Base-by-base conservation (phyloP, 2,113 vertebrate species). In the Osmerus eperlanus region DNA sequence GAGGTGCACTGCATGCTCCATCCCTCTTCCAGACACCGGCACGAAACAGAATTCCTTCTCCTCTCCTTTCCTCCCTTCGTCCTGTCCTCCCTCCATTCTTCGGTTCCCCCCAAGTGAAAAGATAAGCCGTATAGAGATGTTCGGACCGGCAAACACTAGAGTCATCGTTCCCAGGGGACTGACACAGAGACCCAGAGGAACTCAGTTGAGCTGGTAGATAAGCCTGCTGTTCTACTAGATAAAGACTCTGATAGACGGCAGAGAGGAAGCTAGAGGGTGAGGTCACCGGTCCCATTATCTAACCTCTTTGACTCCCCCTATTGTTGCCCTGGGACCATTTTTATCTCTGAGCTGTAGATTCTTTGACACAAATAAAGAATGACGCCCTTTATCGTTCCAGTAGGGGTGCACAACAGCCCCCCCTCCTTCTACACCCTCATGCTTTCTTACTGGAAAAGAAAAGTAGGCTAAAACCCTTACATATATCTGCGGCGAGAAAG, bases 201-300 rank as follows among this genome's bases (percentile, higher is more conserved):
- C 67, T 72, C 78, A 65, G 81, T 78, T 76, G 77, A 81, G 81
- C 81, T 83, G 81, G 77, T 74, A 80, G 86, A 88, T 83, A 85
- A 83, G 75, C 74, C 66, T 52, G 28, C 81, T 54, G 53, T 52
- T 52, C 72, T 18, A 61, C 28, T 47, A 79, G 88, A 89, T 86
- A 88, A 84, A 78, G 55, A 63, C 59, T 1, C 65, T 73, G 82
- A 84, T 70, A 81, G 81, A 78, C 84, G 80, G 70, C 81, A 68
- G 81, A 78, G 73, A 76, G 70, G 67, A 74, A 65, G 53, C 71
- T 65, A 67, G 72, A 55, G 55, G 66, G 76, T 21, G 77, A 65
- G 84, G 84, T 88, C 82, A 82, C 67, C 67, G 75, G 67, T 82
- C 82, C 68, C 47, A 86, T 89, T 82, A 89, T 87, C 81, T 53